Evolutionary conservation across 2,888 invertebrate genomes (phyloP).

Genomic region (Monochamus alternatus): DNA sequence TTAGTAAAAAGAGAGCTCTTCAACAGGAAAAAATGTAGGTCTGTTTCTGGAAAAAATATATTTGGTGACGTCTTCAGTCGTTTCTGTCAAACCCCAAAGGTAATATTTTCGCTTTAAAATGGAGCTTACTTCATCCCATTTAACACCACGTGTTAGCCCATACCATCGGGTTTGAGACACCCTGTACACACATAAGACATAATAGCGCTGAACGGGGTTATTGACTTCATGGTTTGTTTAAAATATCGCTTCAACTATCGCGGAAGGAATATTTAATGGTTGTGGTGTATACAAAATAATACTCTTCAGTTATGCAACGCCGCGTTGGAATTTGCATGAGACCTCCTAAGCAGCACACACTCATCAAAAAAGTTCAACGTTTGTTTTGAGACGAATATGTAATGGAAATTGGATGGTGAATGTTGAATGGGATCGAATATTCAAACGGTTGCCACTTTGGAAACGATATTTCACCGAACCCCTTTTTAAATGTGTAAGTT

Average conservation of each 20-base stretch:
- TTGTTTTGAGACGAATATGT: too few species aligned
- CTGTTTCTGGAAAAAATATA: too few species aligned
- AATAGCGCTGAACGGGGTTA: conserved; percentile 5
- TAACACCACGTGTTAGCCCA: too few species aligned
- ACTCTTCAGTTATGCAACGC: not conserved
- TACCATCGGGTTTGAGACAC: too few species aligned
- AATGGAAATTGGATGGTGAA: not conserved
- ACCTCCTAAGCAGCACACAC: not conserved
- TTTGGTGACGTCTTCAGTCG: too few species aligned
- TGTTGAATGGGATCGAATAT: not conserved
- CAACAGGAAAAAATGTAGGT: too few species aligned
- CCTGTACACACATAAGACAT: too few species aligned
- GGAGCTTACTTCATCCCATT: too few species aligned
- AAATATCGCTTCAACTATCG: conserved; percentile 3
- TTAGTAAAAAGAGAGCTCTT: too few species aligned
- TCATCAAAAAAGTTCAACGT: not conserved
- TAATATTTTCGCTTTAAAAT: too few species aligned
- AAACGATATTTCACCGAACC: conserved; percentile 2
- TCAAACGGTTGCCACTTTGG: not conserved
- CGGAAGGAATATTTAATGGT: not conserved
- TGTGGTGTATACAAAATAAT: conserved; percentile 8
- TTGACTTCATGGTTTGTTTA: conserved; percentile 15
- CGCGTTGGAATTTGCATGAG: not conserved
- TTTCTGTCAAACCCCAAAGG: too few species aligned
- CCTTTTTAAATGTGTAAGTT: conserved; percentile 4